Evolutionary conservation across 2,113 vertebrate genomes (phyloP).

Genomic region (Fregetta grallaria): DNA sequence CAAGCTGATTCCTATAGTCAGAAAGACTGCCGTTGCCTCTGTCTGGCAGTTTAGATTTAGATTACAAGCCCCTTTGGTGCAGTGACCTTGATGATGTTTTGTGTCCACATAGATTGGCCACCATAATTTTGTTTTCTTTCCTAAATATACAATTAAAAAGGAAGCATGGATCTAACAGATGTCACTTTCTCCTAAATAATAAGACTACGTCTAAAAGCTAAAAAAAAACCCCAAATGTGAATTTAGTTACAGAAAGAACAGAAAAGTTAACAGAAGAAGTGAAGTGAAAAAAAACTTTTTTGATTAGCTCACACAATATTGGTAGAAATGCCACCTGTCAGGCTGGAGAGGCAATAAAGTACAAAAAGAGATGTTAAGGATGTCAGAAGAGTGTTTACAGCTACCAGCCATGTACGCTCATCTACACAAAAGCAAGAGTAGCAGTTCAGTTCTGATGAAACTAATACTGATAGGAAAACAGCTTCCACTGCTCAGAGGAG

Average conservation of each 20-base stretch:
- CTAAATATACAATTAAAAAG: neutral
- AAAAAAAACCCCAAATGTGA: neutral
- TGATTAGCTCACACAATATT: neutral
- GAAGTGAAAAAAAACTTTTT: neutral
- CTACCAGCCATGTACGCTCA: neutral
- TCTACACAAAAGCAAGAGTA: neutral
- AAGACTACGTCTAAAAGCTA: neutral
- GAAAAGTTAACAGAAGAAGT: neutral
- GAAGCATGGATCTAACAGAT: neutral
- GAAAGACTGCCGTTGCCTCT: neutral
- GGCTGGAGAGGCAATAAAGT: neutral
- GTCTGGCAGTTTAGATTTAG: neutral
- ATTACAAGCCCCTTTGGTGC: neutral
- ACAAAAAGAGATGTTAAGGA: constrained; percentile 2
- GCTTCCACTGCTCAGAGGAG: neutral
- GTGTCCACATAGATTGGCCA: neutral
- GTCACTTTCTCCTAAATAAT: neutral
- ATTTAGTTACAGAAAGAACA: neutral
- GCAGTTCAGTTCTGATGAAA: neutral
- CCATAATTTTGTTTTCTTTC: neutral
- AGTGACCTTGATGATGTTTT: neutral
- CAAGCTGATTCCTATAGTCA: neutral
- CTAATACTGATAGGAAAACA: neutral
- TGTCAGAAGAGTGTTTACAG: constrained; percentile 15
- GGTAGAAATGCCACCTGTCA: neutral